Percentiles rank a stretch among this genome's conserved stretches.
Conservation (phyloP, 2,113 vertebrate genomes). For the Delphinus delphis region DNA sequence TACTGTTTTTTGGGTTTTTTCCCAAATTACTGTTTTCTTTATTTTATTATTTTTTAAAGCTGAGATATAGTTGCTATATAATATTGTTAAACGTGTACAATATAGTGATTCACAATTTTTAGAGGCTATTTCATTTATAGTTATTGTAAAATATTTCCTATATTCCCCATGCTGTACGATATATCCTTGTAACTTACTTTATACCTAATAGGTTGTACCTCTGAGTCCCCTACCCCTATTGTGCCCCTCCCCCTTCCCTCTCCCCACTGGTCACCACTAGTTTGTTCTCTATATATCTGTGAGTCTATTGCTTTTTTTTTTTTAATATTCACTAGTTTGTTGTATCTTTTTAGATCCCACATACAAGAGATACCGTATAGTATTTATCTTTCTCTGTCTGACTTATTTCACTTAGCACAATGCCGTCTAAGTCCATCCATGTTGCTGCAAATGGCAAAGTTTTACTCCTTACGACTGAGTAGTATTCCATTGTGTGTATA, state of each 20-base stretch:
- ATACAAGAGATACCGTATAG: background rate
- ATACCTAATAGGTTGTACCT: background rate
- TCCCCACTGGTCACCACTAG: background rate
- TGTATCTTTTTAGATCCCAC: background rate
- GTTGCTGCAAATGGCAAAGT: background rate
- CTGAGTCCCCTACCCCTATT: background rate
- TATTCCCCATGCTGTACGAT: background rate
- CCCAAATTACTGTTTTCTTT: background rate
- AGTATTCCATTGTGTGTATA: background rate
- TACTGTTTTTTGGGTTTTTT: background rate
- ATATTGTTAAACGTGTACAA: background rate
- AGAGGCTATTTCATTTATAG: background rate
- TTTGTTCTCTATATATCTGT: background rate
- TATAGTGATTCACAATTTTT: background rate
- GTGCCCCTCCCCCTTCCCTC: background rate
- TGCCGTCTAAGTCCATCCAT: background rate
- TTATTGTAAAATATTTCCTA: background rate
- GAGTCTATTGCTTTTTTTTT: background rate
- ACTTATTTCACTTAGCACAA: background rate
- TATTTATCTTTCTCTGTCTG: background rate
- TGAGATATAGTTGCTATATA: background rate
- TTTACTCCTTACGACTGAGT: background rate
- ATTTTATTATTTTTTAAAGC: background rate
- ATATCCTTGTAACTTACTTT: background rate
- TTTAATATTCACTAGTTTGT: background rate